Base-by-base conservation (phyloP, 2,797 vertebrate species). In the Clarias pachynema region DNA sequence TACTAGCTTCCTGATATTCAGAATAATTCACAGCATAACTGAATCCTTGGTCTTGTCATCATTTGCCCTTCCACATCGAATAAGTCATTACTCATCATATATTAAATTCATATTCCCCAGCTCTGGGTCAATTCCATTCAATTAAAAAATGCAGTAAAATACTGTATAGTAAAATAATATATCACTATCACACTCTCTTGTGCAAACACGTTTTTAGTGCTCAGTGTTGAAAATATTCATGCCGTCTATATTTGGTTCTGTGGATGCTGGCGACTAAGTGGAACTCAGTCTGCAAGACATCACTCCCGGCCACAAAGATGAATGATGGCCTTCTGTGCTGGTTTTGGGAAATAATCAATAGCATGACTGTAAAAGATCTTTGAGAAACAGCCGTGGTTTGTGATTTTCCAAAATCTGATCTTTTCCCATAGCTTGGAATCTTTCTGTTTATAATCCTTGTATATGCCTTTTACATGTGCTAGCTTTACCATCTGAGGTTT, bases 331-430 rank as follows among this genome's bases (percentile, higher is more conserved):
- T 91, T 88, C 91, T 89, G 86, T 94, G 93, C 94, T 94, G 91
- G 88, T 94, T 86, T 94, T 95, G 94, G 93, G 92, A 90, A 91
- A 91, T 92, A 93, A 94, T 94, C 93, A 93, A 92, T 92, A 93
- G 88, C 65, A 82, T 81, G 85, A 85, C 89, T 89, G 87, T 91
- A 90, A 90, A 89, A 89, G 69, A 88, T 88, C 84, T 87, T 86
- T 88, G 82, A 84, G 79, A 85, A 87, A 60, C 62, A 80, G 37
- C 34, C 24, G 83, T 24, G 72, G 82, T 68, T 80, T 68, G 26
- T 84, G 84, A 87, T 81, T 88, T 85, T 89, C 87, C 88, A 88
- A 85, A 82, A 82, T 88, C 85, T 75, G 83, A 83, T 88, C 63
- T 84, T 85, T 89, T 88, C 86, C 75, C 83, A 75, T 84, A 70